These are phyloP conservation scores for Papilio xuthus DNA, from an alignment of 1,140 invertebrate genomes.

Conservation along the genomic window DNA sequence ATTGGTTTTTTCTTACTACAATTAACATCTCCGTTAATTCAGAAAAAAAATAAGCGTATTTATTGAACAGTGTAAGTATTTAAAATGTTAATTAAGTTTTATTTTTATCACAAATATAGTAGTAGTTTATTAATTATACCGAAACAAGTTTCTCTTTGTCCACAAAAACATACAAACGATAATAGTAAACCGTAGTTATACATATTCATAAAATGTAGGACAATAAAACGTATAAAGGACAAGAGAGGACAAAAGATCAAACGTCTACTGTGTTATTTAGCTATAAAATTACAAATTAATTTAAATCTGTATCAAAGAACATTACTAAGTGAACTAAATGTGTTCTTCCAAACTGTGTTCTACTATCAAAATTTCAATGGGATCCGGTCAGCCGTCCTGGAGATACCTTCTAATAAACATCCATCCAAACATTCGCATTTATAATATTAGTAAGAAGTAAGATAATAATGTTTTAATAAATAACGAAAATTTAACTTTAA, in stretches of 20 bases:
- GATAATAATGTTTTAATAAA: background rate
- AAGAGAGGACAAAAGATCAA: background rate
- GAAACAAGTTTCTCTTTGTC: background rate
- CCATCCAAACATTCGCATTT: too few species aligned
- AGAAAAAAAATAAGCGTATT: background rate
- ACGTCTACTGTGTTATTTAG: background rate
- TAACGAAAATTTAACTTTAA: background rate
- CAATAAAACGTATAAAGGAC: background rate
- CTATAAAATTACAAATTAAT: too few species aligned
- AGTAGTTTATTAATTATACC: background rate
- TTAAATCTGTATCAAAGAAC: too few species aligned
- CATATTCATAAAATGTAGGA: background rate
- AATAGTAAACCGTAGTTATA: background rate
- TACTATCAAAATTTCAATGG: too few species aligned
- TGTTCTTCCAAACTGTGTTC: too few species aligned
- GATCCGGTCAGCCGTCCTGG: too few species aligned
- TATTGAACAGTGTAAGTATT: background rate
- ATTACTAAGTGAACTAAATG: too few species aligned
- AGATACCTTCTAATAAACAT: too few species aligned
- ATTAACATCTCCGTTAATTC: background rate
- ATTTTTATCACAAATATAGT: constrained; percentile 15
- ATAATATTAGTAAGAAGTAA: too few species aligned
- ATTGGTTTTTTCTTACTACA: background rate
- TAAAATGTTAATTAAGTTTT: constrained; percentile 8
- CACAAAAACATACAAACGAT: background rate